Base-by-base conservation (phyloP, 2,888 invertebrate species). In the Scelioninae gen. 1 region DNA sequence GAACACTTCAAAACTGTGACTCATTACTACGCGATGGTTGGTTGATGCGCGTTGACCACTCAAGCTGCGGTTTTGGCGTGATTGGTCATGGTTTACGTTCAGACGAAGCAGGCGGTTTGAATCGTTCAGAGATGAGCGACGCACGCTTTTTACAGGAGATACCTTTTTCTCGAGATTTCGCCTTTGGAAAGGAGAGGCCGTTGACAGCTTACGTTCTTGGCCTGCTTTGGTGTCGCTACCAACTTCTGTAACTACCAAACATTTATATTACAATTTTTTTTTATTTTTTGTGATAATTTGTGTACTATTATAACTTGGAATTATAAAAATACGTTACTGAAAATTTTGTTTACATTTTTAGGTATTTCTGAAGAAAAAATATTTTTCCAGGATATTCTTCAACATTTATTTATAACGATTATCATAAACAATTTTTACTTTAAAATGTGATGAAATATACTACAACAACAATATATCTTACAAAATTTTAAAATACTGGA, bases 111-210 rank as follows among this genome's bases (percentile, higher is more conserved):
- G 87, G 51, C 90, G 88, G 74, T 68, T 88, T 0, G 90, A 87
- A 15, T 91, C 88, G 66, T 90, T 92, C 10, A 92, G 87, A 1
- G 92, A 91, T 0, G 90, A 87, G 76, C 92, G 88, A 13, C 91
- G 86, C 10, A 92, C 89, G 0, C 90, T 88, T 60, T 92, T 92
- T 0, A 90, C 88, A 0, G 90, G 90, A 5, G 91, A 90, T 0
- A 89, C 91, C 56, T 92, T 92, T 66, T 92, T 92, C 47, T 91
- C 92, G 8, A 92, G 84, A 38, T 89, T 92, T 51, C 92, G 89
- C 47, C 92, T 88, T 62, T 91, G 91, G 74, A 90, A 91, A 2
- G 87, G 89, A 38, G 88, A 91, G 5, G 91, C 85, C 3, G 91
- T 89, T 0, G 91, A 86, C 0, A 91, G 68, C 55, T 89, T 91